Base-by-base conservation (phyloP, 2,113 vertebrate genomes). In the Ariopsis seemanni region DNA sequence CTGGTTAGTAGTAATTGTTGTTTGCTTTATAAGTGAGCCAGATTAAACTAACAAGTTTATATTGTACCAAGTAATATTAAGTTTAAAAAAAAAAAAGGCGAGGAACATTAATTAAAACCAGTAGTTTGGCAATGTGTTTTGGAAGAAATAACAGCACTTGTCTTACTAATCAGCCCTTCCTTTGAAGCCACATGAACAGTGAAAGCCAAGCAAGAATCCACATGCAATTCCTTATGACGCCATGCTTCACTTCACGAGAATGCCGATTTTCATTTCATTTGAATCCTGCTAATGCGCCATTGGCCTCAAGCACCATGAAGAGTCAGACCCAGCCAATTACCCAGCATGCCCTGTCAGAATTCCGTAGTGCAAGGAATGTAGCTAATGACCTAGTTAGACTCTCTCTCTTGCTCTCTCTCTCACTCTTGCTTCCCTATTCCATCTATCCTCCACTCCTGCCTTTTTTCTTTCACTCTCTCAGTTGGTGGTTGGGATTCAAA, bases 271-370 rank as follows among this genome's bases (percentile, higher is more conserved):
- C 78, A 83, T 85, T 87, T 69, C 18, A 57, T 87, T 67, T 50
- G 65, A 85, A 34, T 85, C 52, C 20, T 58, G 55, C 67, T 82
- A 84, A 82, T 87, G 82, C 42, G 30, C 50, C 30, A 63, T 48
- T 87, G 67, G 69, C 82, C 75, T 60, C 74, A 6, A 78, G 78
- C 83, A n/a, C 60, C 20, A 87, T 69, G 65, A 62, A 12, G n/a
- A 60, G 15, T 87, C 63, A 77, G 55, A n/a, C 67, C 27, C 60
- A 87, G 82, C 50, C 86, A 69, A 82, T 89, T 89, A 89, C 89
- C 77, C 83, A 82, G 77, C 83, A 89, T 82, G 75, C 78, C 78
- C 89, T 82, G 86, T 89, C 86, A 77, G 55, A 77, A 5, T 53
- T 15, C 74, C 1, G 15, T 58, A 84, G 82, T 18, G 50, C 71